These are phyloP conservation scores for Notolabrus celidotus DNA, from an alignment of 2,797 vertebrate species.

Conservation along the genomic window DNA sequence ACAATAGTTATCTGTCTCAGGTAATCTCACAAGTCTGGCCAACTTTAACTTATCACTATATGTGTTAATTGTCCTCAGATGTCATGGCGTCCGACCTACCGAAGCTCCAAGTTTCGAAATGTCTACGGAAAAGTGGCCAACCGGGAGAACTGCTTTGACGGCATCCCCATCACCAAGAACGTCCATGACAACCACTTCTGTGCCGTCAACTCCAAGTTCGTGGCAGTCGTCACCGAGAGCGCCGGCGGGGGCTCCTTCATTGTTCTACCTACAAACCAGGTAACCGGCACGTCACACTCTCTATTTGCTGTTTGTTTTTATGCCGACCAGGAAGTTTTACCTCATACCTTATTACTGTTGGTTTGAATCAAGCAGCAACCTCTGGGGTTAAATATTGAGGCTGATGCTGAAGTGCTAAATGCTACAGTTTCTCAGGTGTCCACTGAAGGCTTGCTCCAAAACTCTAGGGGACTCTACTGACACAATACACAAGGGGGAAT, in stretches of 20 bases:
- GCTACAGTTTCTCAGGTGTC: too few species aligned
- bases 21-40: too few species aligned
- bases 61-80: conserved; percentile 84
- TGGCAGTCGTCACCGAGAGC: conserved; percentile 96
- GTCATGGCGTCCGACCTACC: conserved; percentile 99
- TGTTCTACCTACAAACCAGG: conserved; percentile 94
- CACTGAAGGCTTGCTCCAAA: too few species aligned
- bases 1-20: background rate
- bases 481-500: too few species aligned
- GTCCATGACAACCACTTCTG: conserved; percentile 99
- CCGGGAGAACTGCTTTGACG: conserved; percentile 96
- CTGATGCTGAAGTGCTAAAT: too few species aligned
- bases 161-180: conserved; percentile 97
- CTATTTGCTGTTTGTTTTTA: background rate
- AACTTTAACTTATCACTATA: background rate
- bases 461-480: too few species aligned
- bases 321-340: too few species aligned
- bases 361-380: too few species aligned
- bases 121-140: conserved; percentile 97
- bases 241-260: conserved; percentile 95
- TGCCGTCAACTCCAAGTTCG: conserved; percentile 93
- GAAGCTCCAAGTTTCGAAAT: conserved; percentile 99
- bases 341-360: too few species aligned
- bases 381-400: too few species aligned
- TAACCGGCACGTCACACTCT: conserved; percentile 63